Percentiles rank a stretch among this genome's conserved stretches.
Evolutionary conservation across 2,888 invertebrate species (phyloP).

Genomic region (Pandemis heparana): DNA sequence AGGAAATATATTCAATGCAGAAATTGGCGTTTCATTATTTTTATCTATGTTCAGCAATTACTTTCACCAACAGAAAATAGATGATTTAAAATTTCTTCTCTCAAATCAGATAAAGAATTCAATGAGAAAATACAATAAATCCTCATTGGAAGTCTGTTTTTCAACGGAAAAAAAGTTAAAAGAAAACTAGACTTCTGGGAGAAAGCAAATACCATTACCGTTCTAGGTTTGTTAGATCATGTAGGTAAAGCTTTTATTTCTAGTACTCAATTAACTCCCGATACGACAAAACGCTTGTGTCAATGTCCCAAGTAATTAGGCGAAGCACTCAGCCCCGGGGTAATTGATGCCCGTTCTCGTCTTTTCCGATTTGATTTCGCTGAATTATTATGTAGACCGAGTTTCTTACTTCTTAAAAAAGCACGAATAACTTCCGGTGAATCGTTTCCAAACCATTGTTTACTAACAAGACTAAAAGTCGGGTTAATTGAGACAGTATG

Average conservation of each 20-base stretch:
- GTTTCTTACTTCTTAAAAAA: background rate
- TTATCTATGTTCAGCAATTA: no score
- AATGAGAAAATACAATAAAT: background rate
- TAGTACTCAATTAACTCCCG: constrained; percentile 1
- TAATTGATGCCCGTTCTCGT: constrained; percentile 13
- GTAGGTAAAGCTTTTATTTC: constrained; percentile 4
- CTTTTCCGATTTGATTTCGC: background rate
- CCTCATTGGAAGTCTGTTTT: background rate
- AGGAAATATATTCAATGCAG: background rate
- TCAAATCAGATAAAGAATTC: background rate
- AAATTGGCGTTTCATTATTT: no score
- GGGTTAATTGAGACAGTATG: background rate
- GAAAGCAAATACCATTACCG: background rate
- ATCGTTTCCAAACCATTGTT: background rate
- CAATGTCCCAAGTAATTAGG: constrained; percentile 15
- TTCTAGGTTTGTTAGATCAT: background rate
- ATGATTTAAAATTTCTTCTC: background rate
- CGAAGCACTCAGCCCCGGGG: constrained; percentile 5
- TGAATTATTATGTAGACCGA: constrained; percentile 7
- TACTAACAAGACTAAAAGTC: no score
- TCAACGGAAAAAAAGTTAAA: background rate
- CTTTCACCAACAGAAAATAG: no score
- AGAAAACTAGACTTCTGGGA: background rate
- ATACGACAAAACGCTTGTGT: constrained; percentile 8
- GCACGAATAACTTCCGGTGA: background rate